Percentiles rank a stretch among this genome's conserved stretches.
Evolutionary conservation across 2,797 vertebrate genomes (phyloP).

Genomic region (Apogon talboti): DNA sequence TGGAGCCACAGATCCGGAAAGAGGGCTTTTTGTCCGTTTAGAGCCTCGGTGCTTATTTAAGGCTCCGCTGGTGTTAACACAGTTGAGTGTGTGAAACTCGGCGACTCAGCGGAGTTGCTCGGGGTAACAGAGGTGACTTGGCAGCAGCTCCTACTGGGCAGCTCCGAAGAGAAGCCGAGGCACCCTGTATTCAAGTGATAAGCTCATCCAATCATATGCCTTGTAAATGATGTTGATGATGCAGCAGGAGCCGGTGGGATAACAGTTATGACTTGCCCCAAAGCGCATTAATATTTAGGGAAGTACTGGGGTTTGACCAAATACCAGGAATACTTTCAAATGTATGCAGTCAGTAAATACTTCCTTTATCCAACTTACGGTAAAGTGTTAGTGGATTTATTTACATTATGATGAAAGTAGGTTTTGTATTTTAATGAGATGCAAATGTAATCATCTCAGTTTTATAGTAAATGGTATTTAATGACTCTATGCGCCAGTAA

Average conservation of each 20-base stretch:
- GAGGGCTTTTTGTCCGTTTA: slow-evolving; percentile 26
- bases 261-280: neutral
- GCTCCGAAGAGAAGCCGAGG: slow-evolving; percentile 26
- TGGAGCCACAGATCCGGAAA: slow-evolving; percentile 42
- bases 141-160: slow-evolving; percentile 32
- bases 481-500: neutral
- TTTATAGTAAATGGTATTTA: neutral
- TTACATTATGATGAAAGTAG: neutral
- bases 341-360: neutral
- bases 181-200: slow-evolving; percentile 43
- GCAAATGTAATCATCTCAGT: neutral
- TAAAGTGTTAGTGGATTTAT: neutral
- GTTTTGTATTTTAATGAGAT: neutral
- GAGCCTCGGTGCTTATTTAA: slow-evolving; percentile 58
- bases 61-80: slow-evolving; percentile 37
- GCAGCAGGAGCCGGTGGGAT: slow-evolving; percentile 6
- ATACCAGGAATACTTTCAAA: neutral
- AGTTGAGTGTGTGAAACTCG: slow-evolving; percentile 50
- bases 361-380: neutral
- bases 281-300: neutral
- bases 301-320: neutral
- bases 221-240: slow-evolving; percentile 25
- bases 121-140: slow-evolving; percentile 38
- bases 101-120: slow-evolving; percentile 32
- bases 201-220: slow-evolving; percentile 39